These are phyloP conservation scores for Eleginops maclovinus DNA, from an alignment of 2,113 vertebrate genomes.

Conservation along the genomic window DNA sequence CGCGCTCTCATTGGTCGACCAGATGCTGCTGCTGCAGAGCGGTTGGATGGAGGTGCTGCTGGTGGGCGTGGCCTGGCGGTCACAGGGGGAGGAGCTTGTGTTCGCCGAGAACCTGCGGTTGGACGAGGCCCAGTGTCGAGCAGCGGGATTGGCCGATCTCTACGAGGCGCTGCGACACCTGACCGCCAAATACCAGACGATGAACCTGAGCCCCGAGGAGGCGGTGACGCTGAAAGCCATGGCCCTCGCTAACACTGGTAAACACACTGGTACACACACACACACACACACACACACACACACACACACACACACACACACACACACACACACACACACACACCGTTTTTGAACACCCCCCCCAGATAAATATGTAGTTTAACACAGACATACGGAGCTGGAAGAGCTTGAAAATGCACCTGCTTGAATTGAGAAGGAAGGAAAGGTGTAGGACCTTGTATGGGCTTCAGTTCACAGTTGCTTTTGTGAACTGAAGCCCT, in stretches of 20 bases:
- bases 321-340: no score
- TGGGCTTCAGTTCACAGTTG: no score
- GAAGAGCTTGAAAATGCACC: no score
- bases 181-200: conserved; percentile 66
- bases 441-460: no score
- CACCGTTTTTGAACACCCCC: no score
- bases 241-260: conserved; percentile 83
- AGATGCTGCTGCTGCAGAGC: conserved; percentile 83
- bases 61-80: conserved; percentile 80
- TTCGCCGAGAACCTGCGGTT: conserved; percentile 79
- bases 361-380: no score
- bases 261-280: not conserved
- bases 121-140: conserved; percentile 65
- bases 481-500: no score
- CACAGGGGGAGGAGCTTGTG: conserved; percentile 72
- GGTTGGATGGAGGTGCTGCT: conserved; percentile 85
- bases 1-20: conserved; percentile 78
- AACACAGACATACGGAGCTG: no score
- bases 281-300: no score
- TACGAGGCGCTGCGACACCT: conserved; percentile 78
- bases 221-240: conserved; percentile 79
- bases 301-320: no score
- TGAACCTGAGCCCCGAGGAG: conserved; percentile 79
- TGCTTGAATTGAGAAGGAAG: no score
- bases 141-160: conserved; percentile 72